Evolutionary conservation across 2,888 invertebrate genomes (phyloP).

Genomic region (Heliothis peltigera): DNA sequence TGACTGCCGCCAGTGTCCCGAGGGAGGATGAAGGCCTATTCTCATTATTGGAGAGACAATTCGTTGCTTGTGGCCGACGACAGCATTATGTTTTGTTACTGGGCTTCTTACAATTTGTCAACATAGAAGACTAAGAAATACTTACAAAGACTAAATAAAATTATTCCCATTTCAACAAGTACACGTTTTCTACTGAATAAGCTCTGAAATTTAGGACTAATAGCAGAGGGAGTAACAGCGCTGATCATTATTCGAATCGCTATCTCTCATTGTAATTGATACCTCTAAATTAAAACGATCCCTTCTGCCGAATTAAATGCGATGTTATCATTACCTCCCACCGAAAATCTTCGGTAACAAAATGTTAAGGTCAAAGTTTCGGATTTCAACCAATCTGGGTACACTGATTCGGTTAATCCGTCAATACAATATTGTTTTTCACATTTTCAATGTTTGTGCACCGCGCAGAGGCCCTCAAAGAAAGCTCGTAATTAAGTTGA

Average conservation of each 20-base stretch:
- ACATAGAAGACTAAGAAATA: background rate
- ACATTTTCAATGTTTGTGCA: constrained; percentile 60
- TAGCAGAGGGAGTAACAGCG: constrained; percentile 8
- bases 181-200: too few relatives aligned
- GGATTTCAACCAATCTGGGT: constrained; percentile 32
- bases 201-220: constrained; percentile 1
- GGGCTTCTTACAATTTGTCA: background rate
- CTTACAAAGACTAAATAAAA: background rate
- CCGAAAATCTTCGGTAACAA: constrained; percentile 26
- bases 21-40: background rate
- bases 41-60: background rate
- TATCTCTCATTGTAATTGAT: constrained; percentile 29
- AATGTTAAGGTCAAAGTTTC: constrained; percentile 31
- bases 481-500: constrained; percentile 74
- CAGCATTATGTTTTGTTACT: background rate
- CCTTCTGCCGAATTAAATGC: constrained; percentile 10
- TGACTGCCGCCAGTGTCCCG: background rate
- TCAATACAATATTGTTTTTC: constrained; percentile 65
- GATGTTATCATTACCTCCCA: constrained; percentile 30
- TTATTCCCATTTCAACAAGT: background rate
- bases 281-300: constrained; percentile 26
- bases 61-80: constrained; percentile 1
- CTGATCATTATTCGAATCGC: constrained; percentile 37
- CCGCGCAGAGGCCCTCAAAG: constrained; percentile 66
- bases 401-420: constrained; percentile 57